Conservation (phyloP, 2,113 vertebrate genomes). For the Pontoporia blainvillei region DNA sequence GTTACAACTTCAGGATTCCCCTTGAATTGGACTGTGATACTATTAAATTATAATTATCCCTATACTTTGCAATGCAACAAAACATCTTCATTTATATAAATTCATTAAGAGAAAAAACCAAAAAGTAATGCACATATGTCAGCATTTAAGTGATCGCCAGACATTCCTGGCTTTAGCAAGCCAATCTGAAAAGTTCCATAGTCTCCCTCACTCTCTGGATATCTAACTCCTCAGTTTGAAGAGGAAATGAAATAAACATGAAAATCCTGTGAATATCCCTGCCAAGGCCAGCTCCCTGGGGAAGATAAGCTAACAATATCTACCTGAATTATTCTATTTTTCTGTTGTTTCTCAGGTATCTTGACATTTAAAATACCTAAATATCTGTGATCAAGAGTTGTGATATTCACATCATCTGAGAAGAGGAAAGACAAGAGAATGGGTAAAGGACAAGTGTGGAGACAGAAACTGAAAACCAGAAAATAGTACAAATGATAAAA, state of each 20-base stretch:
- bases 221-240: background rate
- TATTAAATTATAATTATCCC: background rate
- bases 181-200: background rate
- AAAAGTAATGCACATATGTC: background rate
- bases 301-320: background rate
- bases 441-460: background rate
- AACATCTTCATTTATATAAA: background rate
- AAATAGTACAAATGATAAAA: background rate
- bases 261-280: background rate
- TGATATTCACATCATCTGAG: background rate
- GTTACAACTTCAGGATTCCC: background rate
- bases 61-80: background rate
- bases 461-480: background rate
- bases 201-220: background rate
- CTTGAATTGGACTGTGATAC: background rate
- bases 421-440: background rate
- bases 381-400: background rate
- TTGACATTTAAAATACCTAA: constrained; percentile 11
- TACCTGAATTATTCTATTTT: background rate
- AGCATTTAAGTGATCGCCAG: background rate
- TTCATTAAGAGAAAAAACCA: background rate
- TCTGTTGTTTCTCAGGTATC: background rate
- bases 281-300: background rate
- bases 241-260: background rate
- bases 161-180: background rate